Evolutionary conservation across 2,113 vertebrate species (phyloP).

Genomic region (Erinaceus europaeus): DNA sequence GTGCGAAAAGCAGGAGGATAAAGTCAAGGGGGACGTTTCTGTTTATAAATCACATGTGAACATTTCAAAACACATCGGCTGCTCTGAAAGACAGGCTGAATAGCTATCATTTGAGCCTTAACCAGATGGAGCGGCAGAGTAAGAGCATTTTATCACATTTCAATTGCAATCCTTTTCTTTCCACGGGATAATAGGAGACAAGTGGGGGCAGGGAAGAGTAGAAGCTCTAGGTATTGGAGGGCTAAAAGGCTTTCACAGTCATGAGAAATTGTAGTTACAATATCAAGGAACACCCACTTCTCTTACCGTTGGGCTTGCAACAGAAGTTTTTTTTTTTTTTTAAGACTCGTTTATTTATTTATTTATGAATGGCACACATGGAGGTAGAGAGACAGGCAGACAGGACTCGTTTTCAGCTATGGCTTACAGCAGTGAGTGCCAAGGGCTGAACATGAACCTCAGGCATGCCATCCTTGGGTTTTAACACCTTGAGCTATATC

Average conservation of each 20-base stretch:
- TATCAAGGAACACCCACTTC: no score
- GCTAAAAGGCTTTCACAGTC: background rate
- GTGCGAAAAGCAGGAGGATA: conserved; percentile 44
- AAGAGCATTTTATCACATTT: no score
- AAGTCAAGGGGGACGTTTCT: conserved; percentile 30
- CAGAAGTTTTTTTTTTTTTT: no score
- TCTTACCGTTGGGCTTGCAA: no score
- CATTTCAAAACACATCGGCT: conserved; percentile 21
- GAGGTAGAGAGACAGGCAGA: no score
- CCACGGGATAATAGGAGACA: background rate
- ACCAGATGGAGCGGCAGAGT: background rate
- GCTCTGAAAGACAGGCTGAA: conserved; percentile 19
- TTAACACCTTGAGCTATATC: no score
- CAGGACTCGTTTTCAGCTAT: no score
- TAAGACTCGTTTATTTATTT: no score
- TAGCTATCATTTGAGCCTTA: conserved; percentile 2
- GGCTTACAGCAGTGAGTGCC: no score
- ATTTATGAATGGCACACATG: no score
- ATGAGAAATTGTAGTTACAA: background rate
- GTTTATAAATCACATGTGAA: conserved; percentile 54
- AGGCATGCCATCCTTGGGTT: no score
- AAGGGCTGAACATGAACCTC: no score
- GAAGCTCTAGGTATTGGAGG: background rate
- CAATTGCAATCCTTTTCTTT: background rate
- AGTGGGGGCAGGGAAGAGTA: background rate